These are phyloP conservation scores for Acleris laterana DNA, from an alignment of 2,888 invertebrate genomes.

Conservation along the genomic window DNA sequence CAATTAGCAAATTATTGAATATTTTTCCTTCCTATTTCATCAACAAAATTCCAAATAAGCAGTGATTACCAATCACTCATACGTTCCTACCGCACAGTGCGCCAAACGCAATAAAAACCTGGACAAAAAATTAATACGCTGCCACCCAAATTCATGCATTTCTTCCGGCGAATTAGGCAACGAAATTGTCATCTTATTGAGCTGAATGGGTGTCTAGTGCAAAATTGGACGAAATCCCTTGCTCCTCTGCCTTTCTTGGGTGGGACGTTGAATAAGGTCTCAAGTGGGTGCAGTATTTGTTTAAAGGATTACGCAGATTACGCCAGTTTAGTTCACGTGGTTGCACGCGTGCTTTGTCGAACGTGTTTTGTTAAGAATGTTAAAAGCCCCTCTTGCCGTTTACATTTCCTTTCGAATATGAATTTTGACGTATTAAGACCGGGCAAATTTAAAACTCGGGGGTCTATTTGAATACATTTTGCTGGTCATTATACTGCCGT, in stretches of 20 bases:
- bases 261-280: slow-evolving; percentile 54
- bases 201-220: slow-evolving; percentile 42
- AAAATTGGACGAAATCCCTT: slow-evolving; percentile 50
- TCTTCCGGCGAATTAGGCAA: slow-evolving; percentile 28
- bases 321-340: slow-evolving; percentile 52
- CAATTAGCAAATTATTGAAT: too few relatives aligned
- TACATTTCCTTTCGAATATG: slow-evolving; percentile 29
- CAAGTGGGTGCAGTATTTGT: slow-evolving; percentile 70
- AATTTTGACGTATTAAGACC: slow-evolving; percentile 33
- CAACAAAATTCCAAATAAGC: slow-evolving; percentile 20
- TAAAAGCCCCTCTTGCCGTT: slow-evolving; percentile 33
- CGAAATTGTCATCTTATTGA: slow-evolving; percentile 35
- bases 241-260: slow-evolving; percentile 58
- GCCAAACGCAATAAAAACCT: slow-evolving; percentile 1
- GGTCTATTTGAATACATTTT: slow-evolving; percentile 31
- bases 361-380: slow-evolving; percentile 61
- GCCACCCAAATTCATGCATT: slow-evolving; percentile 39
- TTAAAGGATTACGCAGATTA: slow-evolving; percentile 77
- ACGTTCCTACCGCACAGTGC: slow-evolving; percentile 36
- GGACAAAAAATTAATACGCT: slow-evolving; percentile 16
- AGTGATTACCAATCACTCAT: slow-evolving; percentile 23
- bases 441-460: slow-evolving; percentile 16
- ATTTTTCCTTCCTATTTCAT: slow-evolving; percentile 10
- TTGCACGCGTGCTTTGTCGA: slow-evolving; percentile 45
- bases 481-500: slow-evolving; percentile 27